Conservation (phyloP, 2,888 invertebrate species). For the Thalpophila matura region DNA sequence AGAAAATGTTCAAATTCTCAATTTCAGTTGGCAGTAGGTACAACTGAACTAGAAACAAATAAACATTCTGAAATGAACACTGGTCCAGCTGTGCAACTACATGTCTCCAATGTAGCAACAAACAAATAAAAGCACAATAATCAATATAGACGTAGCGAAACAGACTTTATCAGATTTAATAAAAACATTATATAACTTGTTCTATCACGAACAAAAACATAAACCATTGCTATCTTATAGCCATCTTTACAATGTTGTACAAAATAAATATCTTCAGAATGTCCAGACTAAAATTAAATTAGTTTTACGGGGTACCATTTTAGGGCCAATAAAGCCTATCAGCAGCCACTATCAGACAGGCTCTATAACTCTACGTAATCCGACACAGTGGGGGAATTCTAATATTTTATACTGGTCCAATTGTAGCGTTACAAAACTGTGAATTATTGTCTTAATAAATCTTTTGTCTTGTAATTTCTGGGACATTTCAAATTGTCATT, state of each 20-base stretch:
- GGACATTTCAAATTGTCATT: conserved; percentile 39
- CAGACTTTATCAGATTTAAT: conserved; percentile 42
- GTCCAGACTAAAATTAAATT: conserved; percentile 53
- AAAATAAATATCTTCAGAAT: conserved; percentile 38
- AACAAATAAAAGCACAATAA: conserved; percentile 24
- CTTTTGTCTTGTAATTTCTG: conserved; percentile 50
- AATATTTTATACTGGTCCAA: conserved; percentile 57
- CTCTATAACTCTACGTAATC: conserved; percentile 48
- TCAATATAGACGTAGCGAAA: conserved; percentile 42
- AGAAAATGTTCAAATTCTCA: not conserved
- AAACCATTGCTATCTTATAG: conserved; percentile 44
- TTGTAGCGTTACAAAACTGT: conserved; percentile 65
- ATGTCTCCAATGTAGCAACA: not conserved
- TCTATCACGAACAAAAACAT: conserved; percentile 42
- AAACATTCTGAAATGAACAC: not conserved
- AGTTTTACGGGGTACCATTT: conserved; percentile 52
- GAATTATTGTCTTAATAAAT: conserved; percentile 67
- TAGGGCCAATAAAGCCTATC: conserved; percentile 54
- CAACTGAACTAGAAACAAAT: conserved; percentile 2
- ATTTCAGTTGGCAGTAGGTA: not conserved
- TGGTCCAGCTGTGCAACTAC: conserved; percentile 5
- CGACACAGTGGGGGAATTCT: conserved; percentile 52
- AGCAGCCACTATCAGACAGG: conserved; percentile 41
- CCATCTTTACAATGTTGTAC: conserved; percentile 46
- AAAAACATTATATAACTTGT: conserved; percentile 42